These are phyloP conservation scores for Ormyrus labotus DNA, from an alignment of 2,888 invertebrate genomes.

Conservation along the genomic window DNA sequence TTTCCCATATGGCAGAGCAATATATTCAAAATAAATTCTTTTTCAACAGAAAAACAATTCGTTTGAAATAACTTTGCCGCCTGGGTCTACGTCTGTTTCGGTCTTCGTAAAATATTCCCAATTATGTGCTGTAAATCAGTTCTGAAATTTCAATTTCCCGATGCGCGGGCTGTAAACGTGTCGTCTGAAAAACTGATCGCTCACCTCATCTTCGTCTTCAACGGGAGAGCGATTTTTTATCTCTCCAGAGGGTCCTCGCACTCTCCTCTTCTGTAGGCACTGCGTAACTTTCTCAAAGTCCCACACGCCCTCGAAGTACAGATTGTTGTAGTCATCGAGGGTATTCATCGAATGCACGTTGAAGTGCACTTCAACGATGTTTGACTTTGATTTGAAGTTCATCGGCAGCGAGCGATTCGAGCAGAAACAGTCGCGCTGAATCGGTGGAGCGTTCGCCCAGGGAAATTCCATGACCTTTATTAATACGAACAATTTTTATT, in stretches of 20 bases:
- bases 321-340: conserved; percentile 88
- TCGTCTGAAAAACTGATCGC: neutral
- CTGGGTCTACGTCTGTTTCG: too few species aligned
- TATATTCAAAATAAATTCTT: too few species aligned
- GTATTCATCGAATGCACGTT: conserved; percentile 90
- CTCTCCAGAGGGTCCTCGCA: conserved; percentile 87
- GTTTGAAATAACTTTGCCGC: neutral
- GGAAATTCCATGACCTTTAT: conserved; percentile 84
- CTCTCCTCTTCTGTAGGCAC: conserved; percentile 83
- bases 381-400: conserved; percentile 86
- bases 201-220: conserved; percentile 77
- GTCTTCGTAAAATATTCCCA: too few species aligned
- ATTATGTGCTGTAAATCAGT: too few species aligned
- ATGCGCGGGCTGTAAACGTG: too few species aligned
- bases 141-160: too few species aligned
- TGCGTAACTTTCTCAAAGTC: conserved; percentile 86
- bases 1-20: too few species aligned
- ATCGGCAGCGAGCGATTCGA: conserved; percentile 82
- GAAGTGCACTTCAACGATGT: conserved; percentile 88
- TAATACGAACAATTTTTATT: conserved; percentile 1
- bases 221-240: conserved; percentile 79
- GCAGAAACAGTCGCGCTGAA: conserved; percentile 89
- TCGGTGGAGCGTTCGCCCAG: conserved; percentile 83
- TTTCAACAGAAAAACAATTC: conserved; percentile 1
- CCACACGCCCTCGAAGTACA: conserved; percentile 90